A percentile compares a stretch with the other conserved stretches of the same genome.
These are phyloP conservation scores for Pavo muticus DNA, from an alignment of 2,113 vertebrate genomes.

Conservation along the genomic window DNA sequence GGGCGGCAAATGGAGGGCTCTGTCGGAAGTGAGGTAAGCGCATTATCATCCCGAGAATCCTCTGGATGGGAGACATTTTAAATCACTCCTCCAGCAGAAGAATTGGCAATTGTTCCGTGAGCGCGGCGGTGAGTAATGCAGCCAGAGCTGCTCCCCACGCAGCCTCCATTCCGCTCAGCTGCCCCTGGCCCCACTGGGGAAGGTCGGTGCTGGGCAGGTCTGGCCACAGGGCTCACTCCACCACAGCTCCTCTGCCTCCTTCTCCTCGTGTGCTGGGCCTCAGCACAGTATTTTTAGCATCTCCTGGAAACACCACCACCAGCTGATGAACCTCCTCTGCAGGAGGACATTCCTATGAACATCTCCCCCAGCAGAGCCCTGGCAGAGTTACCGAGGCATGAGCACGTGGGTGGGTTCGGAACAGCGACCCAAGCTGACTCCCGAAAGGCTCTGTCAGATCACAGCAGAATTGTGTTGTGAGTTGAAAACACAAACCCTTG, in stretches of 20 bases:
- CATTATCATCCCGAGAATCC: slow-evolving; percentile 15
- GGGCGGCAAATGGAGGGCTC: background rate
- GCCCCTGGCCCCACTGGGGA: background rate
- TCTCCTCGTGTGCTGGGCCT: background rate
- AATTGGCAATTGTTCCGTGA: background rate
- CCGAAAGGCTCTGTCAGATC: slow-evolving; percentile 1
- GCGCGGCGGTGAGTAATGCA: background rate
- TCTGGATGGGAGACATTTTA: slow-evolving; percentile 28
- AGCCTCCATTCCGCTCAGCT: background rate
- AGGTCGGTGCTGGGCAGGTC: background rate
- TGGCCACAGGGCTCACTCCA: rapidly evolving
- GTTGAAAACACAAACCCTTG: background rate
- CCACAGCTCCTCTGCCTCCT: background rate
- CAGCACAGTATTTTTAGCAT: slow-evolving; percentile 65
- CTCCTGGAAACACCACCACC: slow-evolving; percentile 40
- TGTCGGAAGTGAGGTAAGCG: slow-evolving; percentile 41
- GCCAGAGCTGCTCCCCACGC: background rate
- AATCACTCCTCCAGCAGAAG: slow-evolving; percentile 4
- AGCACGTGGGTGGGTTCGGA: slow-evolving; percentile 24
- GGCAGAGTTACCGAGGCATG: slow-evolving; percentile 2
- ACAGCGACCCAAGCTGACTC: background rate
- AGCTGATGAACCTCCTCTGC: background rate
- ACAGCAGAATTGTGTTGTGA: background rate
- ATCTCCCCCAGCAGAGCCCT: background rate
- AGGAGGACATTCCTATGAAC: slow-evolving; percentile 41